A percentile compares a stretch with the other conserved stretches of the same genome.
These are phyloP conservation scores for Pedetes capensis DNA, from an alignment of 2,113 vertebrate species.

Conservation along the genomic window DNA sequence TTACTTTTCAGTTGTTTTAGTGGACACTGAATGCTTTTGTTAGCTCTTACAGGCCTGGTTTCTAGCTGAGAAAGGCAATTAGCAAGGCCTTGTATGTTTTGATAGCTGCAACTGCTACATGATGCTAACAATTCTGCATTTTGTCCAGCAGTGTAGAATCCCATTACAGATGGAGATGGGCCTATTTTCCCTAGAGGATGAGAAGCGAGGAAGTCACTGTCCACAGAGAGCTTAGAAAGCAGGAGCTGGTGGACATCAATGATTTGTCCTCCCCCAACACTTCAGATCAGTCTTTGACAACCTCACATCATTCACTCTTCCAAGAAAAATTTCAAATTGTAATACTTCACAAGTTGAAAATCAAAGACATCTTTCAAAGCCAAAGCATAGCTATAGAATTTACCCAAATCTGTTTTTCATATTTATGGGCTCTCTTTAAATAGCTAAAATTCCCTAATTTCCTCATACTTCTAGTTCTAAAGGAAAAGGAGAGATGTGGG, in stretches of 20 bases:
- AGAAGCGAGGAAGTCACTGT: constrained; percentile 81
- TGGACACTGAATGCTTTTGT: constrained; percentile 8
- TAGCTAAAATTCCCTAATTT: not conserved
- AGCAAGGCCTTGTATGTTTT: constrained; percentile 72
- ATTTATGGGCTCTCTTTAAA: not conserved
- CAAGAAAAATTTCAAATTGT: constrained; percentile 22
- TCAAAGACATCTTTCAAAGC: constrained; percentile 4
- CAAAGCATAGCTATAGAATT: not conserved
- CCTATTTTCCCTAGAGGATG: constrained; percentile 78
- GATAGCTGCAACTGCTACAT: constrained; percentile 77
- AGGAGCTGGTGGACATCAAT: constrained; percentile 54
- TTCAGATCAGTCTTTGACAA: constrained; percentile 64
- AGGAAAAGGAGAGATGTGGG: not conserved
- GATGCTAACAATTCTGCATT: constrained; percentile 78
- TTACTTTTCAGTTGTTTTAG: not conserved
- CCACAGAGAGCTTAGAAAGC: constrained; percentile 72
- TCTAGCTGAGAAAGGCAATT: constrained; percentile 76
- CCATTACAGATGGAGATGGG: constrained; percentile 79
- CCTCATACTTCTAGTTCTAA: not conserved
- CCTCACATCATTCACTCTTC: constrained; percentile 3
- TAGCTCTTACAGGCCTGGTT: constrained; percentile 57
- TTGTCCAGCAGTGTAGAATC: constrained; percentile 77
- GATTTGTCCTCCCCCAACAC: constrained; percentile 62
- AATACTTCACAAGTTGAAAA: not conserved
- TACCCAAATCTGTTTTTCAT: constrained; percentile 17